Conservation (phyloP, 2,113 vertebrate species). For the Lagopus muta region DNA sequence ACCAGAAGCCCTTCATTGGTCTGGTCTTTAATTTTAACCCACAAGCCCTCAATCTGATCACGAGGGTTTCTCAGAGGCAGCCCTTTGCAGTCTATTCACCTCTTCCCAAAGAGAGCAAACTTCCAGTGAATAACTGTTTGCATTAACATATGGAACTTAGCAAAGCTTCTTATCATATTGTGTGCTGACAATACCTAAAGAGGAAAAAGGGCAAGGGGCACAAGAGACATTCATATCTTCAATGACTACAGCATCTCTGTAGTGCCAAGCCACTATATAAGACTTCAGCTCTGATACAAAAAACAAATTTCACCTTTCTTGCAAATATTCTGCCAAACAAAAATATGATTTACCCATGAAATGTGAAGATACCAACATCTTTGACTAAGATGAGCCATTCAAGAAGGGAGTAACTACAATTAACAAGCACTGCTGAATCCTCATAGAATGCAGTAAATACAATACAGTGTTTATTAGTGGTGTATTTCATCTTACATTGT, state of each 20-base stretch:
- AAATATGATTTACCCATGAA: neutral
- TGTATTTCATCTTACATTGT: neutral
- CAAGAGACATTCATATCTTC: neutral
- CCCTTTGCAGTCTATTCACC: neutral
- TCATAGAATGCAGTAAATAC: neutral
- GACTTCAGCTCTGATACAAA: neutral
- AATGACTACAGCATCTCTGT: neutral
- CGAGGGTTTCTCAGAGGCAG: neutral
- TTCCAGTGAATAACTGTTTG: neutral
- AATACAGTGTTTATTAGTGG: neutral
- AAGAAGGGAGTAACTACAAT: neutral
- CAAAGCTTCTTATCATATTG: neutral
- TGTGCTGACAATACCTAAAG: neutral
- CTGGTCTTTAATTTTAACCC: too few species aligned
- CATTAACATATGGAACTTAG: neutral
- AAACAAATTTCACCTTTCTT: neutral
- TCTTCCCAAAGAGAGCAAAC: neutral
- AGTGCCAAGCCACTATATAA: neutral
- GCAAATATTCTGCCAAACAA: neutral
- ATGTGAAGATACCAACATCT: neutral
- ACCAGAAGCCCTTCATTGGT: too few species aligned
- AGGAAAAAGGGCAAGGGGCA: neutral
- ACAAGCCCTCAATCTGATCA: too few species aligned
- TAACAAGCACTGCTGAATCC: neutral
- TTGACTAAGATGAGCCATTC: neutral